Evolutionary conservation across 2,113 vertebrate species (phyloP).

Genomic region (Ondatra zibethicus): DNA sequence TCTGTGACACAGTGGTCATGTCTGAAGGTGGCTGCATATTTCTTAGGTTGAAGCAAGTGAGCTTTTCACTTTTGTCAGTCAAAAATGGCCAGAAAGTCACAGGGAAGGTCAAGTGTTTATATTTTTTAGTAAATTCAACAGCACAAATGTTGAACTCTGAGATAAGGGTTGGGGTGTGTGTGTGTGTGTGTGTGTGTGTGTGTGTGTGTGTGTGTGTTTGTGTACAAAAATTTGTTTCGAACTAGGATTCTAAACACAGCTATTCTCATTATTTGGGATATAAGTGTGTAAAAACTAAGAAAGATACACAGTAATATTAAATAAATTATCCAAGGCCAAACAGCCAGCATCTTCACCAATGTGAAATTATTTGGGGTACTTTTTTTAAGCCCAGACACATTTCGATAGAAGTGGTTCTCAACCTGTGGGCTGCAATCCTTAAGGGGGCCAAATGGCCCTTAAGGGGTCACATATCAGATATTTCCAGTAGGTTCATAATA

Average conservation of each 20-base stretch:
- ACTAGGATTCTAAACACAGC: background rate
- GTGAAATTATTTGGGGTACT: background rate
- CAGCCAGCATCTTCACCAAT: background rate
- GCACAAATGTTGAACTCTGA: background rate
- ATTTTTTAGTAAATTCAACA: slow-evolving; percentile 16
- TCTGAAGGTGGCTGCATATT: background rate
- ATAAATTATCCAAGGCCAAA: background rate
- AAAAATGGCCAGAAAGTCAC: background rate
- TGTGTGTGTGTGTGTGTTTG: background rate
- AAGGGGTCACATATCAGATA: background rate
- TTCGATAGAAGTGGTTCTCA: background rate
- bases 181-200: background rate
- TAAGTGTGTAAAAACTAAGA: slow-evolving; percentile 6
- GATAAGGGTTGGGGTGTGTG: background rate
- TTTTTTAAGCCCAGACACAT: background rate
- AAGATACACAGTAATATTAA: background rate
- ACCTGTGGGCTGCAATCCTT: background rate
- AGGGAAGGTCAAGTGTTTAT: background rate
- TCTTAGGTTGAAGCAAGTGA: background rate
- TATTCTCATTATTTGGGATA: background rate
- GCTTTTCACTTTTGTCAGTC: background rate
- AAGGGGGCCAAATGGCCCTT: background rate
- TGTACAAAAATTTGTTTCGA: background rate
- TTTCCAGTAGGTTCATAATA: background rate
- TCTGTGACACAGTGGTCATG: background rate